Percentiles rank a stretch among this genome's conserved stretches.
Conservation (phyloP, 2,113 vertebrate genomes). For the Xenus cinereus region DNA sequence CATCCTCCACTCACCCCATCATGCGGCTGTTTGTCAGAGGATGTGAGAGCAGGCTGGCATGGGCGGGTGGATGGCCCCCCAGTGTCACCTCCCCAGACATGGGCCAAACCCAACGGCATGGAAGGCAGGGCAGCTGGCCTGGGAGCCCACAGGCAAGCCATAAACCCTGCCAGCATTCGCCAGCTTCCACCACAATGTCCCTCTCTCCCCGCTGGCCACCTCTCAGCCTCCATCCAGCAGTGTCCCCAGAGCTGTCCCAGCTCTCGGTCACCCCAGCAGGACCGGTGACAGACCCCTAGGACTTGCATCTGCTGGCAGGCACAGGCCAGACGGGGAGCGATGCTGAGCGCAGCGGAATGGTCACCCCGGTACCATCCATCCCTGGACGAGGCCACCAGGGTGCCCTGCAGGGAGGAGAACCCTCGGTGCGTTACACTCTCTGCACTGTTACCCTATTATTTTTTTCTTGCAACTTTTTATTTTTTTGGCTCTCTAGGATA, state of each 20-base stretch:
- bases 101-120: not conserved
- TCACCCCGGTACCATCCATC: accelerated
- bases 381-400: accelerated
- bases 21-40: not conserved
- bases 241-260: not conserved
- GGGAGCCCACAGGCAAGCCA: not conserved
- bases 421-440: not conserved
- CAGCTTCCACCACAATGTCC: not conserved
- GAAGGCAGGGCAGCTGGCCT: not conserved
- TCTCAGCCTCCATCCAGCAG: not conserved
- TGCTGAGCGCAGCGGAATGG: not conserved
- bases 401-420: accelerated
- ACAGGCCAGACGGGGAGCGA: not conserved
- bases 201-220: not conserved
- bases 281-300: not conserved
- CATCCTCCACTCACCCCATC: not conserved
- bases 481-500: not conserved
- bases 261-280: accelerated
- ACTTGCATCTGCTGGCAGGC: not conserved
- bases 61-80: not conserved
- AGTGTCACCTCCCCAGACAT: not conserved
- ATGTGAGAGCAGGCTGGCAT: not conserved
- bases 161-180: not conserved
- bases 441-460: not conserved
- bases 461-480: not conserved